A percentile compares a stretch with the other conserved stretches of the same genome.
Evolutionary conservation across 2,113 vertebrate genomes (phyloP).

Genomic region (Rattus norvegicus): DNA sequence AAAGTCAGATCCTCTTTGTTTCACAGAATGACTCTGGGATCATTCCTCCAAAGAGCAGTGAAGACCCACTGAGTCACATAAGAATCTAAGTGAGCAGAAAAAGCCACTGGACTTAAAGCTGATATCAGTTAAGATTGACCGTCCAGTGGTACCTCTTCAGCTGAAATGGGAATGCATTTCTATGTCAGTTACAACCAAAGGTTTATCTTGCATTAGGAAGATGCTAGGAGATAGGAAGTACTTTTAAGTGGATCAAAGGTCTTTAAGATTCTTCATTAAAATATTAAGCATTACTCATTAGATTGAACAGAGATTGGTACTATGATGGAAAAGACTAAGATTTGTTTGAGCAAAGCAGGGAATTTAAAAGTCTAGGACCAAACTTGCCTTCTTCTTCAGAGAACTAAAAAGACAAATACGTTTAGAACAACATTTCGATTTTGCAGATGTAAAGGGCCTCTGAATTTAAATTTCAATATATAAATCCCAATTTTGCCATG

Average conservation of each 20-base stretch:
- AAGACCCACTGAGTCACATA: not conserved
- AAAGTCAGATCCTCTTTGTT: not conserved
- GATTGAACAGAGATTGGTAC: conserved; percentile 79
- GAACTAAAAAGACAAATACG: conserved; percentile 81
- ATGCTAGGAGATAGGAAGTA: not conserved
- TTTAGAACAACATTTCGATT: conserved; percentile 83
- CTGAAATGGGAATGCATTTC: not conserved
- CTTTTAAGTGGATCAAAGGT: not conserved
- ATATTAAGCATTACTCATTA: conserved; percentile 49
- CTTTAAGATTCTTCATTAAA: conserved; percentile 69
- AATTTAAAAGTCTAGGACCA: conserved; percentile 81
- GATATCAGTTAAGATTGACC: not conserved
- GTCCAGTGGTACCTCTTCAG: not conserved
- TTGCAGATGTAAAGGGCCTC: conserved; percentile 77
- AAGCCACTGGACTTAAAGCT: not conserved
- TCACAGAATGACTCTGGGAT: not conserved
- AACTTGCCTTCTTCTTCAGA: conserved; percentile 78
- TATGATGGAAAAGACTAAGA: conserved; percentile 68
- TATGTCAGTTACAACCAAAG: not conserved
- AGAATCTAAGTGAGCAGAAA: not conserved
- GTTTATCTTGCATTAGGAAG: not conserved
- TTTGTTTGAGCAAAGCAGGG: conserved; percentile 78
- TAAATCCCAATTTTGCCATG: conserved; percentile 85
- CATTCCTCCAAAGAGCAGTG: not conserved
- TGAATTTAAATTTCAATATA: conserved; percentile 83